Conservation (phyloP, 2,888 invertebrate species). For the Drosophila sordidula region DNA sequence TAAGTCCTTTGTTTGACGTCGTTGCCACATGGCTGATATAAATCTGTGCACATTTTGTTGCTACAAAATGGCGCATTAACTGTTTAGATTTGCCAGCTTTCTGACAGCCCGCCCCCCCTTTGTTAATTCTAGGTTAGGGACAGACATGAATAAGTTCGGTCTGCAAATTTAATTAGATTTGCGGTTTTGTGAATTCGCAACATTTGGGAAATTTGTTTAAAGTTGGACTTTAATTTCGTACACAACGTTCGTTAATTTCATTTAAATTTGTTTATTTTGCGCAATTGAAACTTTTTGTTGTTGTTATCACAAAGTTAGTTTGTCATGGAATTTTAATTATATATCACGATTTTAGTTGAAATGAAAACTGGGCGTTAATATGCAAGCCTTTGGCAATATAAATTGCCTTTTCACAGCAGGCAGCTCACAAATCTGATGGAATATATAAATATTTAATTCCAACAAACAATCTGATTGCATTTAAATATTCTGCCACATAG, state of each 20-base stretch:
- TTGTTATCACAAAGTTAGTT: not conserved
- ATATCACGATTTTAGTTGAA: conserved; percentile 1
- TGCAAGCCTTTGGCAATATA: not conserved
- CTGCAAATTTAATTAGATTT: conserved; percentile 57
- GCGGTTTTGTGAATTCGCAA: conserved; percentile 26
- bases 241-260: conserved; percentile 10
- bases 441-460: conserved; percentile 3
- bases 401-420: not conserved
- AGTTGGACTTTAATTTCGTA: conserved; percentile 7
- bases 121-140: conserved; percentile 9
- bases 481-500: conserved; percentile 12
- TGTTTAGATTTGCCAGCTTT: conserved; percentile 31
- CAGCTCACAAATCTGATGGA: not conserved
- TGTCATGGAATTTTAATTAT: not conserved
- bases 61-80: conserved; percentile 47
- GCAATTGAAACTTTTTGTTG: conserved; percentile 1
- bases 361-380: conserved; percentile 4
- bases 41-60: conserved; percentile 48
- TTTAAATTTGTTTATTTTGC: conserved; percentile 5
- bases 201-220: conserved; percentile 16
- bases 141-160: conserved; percentile 18
- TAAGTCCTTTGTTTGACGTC: conserved; percentile 16
- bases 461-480: not conserved
- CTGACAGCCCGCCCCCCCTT: conserved; percentile 1
- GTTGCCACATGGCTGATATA: conserved; percentile 30